phyloP scores from a whole-genome alignment of 1,140 invertebrate species.

The Bombus waltoni region DNA sequence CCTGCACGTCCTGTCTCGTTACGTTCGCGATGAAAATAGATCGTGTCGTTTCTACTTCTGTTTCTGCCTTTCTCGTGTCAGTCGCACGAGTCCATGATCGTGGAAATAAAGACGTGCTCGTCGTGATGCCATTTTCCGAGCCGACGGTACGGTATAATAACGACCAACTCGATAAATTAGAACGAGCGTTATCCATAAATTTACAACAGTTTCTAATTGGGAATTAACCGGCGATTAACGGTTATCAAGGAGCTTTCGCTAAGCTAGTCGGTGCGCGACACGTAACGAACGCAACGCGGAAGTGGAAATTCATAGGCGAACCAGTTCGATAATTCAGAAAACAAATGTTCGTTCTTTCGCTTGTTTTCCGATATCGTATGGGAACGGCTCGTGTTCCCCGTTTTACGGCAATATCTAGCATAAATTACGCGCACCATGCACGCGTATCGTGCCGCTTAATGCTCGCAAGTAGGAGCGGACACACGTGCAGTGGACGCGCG shows the following conservation, averaged over 20 bases:
- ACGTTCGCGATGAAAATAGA: slow-evolving; percentile 20
- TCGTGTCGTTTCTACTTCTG: background rate
- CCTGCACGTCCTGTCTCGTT: background rate
- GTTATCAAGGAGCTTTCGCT: background rate
- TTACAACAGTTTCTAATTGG: background rate
- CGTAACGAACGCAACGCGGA: slow-evolving; percentile 4
- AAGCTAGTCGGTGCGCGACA: background rate
- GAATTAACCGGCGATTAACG: background rate
- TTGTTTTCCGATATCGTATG: slow-evolving; percentile 21
- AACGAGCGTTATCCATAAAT: too few species aligned
- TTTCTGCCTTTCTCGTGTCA: background rate
- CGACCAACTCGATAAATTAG: too few species aligned
- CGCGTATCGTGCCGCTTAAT: slow-evolving; percentile 14
- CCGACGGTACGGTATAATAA: background rate
- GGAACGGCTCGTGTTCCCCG: background rate
- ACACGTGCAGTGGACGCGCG: slow-evolving; percentile 41
- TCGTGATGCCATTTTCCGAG: background rate
- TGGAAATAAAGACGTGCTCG: background rate
- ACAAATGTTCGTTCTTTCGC: slow-evolving; percentile 8
- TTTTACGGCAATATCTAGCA: background rate
- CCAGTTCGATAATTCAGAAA: background rate
- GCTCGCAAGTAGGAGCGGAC: background rate
- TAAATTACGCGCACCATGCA: slow-evolving; percentile 14
- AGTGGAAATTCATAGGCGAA: slow-evolving; percentile 11
- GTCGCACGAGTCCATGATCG: background rate